Conservation (phyloP, 1,140 invertebrate genomes). For the Neodiprion lecontei region DNA sequence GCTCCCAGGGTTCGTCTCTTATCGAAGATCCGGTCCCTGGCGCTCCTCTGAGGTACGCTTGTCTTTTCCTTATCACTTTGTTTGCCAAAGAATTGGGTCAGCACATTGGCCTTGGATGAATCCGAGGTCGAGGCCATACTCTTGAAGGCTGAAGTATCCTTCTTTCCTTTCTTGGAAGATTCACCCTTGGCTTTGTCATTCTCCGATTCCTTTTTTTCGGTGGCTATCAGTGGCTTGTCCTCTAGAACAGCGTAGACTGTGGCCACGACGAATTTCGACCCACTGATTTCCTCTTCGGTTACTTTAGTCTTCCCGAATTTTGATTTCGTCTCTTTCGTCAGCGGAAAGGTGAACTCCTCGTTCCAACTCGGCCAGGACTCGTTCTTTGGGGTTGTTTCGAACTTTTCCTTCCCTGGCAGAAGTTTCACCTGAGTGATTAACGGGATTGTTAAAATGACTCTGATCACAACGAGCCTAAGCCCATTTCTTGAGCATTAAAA, state of each 20-base stretch:
- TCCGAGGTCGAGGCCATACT: conserved; percentile 33
- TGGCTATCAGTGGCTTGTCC: conserved; percentile 61
- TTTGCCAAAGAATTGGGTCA: conserved; percentile 54
- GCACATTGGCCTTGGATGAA: conserved; percentile 47
- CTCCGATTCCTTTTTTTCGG: conserved; percentile 56
- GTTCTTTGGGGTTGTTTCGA: conserved; percentile 74
- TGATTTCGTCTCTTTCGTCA: conserved; percentile 62
- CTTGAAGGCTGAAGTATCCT: conserved; percentile 20
- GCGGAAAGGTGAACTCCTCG: conserved; percentile 74
- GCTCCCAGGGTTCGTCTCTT: conserved; percentile 72
- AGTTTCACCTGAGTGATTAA: conserved; percentile 68
- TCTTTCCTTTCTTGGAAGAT: conserved; percentile 47
- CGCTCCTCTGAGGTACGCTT: conserved; percentile 23
- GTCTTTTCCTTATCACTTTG: conserved; percentile 39
- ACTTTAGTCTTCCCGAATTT: conserved; percentile 58
- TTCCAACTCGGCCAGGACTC: conserved; percentile 81
- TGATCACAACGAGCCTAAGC: too few species aligned
- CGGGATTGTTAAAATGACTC: not conserved
- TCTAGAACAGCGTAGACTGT: conserved; percentile 77
- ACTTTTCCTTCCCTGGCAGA: conserved; percentile 75
- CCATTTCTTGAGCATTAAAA: too few species aligned
- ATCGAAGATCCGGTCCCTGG: conserved; percentile 62
- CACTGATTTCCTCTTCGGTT: conserved; percentile 65
- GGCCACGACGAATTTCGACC: conserved; percentile 73
- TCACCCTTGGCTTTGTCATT: conserved; percentile 49